Evolutionary conservation across 2,113 vertebrate species (phyloP).

Genomic region (Accipiter virgatus): DNA sequence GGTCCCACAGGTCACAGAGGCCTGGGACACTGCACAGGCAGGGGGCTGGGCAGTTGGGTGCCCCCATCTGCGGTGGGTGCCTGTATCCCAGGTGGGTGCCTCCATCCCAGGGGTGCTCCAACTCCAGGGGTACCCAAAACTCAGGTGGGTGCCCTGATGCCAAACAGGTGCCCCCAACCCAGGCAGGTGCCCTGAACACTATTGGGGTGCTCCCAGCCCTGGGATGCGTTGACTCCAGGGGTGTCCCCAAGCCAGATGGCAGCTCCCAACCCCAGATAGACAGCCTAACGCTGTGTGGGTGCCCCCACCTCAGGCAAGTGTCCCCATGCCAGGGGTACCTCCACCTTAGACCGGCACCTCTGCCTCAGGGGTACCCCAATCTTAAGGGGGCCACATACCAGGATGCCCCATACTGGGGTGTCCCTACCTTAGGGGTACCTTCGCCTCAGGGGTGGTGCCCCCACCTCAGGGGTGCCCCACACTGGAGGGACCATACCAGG

Average conservation of each 20-base stretch:
- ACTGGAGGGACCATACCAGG: background rate
- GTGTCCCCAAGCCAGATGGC: background rate
- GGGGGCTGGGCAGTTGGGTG: accelerated
- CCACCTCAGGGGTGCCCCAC: background rate
- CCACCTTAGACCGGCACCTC: background rate
- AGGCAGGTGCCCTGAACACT: background rate
- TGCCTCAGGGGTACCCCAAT: background rate
- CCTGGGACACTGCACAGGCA: accelerated
- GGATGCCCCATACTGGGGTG: background rate
- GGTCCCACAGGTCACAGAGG: accelerated
- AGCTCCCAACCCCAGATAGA: background rate
- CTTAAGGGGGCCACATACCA: background rate
- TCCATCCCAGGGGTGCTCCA: background rate
- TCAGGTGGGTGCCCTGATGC: background rate
- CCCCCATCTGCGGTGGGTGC: background rate
- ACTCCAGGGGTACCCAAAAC: background rate
- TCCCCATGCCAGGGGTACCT: background rate
- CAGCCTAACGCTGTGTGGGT: background rate
- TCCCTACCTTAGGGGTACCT: background rate
- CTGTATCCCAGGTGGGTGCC: background rate
- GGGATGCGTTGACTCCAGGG: background rate
- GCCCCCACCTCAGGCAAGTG: background rate
- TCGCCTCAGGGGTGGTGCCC: too few relatives aligned
- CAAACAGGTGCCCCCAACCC: background rate
- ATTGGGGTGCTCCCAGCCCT: background rate